Evolutionary conservation across 1,140 invertebrate genomes (phyloP).

Genomic region (Psilanteris sp.): DNA sequence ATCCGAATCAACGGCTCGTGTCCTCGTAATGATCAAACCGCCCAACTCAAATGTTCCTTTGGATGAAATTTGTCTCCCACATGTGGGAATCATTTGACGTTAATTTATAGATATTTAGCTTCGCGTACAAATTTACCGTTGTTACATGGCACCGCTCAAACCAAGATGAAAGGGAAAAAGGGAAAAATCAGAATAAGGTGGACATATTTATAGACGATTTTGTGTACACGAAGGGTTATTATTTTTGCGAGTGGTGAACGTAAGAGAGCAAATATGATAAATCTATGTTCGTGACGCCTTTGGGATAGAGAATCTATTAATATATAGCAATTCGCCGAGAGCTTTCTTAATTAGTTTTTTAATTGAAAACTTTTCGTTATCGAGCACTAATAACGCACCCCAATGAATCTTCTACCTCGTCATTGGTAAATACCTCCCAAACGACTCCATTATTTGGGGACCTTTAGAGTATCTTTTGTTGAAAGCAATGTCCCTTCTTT

Average conservation of each 20-base stretch:
- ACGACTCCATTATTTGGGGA: slow-evolving; percentile 36
- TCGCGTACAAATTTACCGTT: slow-evolving; percentile 48
- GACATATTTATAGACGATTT: slow-evolving; percentile 54
- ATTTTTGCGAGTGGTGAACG: slow-evolving; percentile 17
- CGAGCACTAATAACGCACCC: slow-evolving; percentile 16
- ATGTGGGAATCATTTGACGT: slow-evolving; percentile 42
- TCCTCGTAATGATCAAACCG: slow-evolving; percentile 44
- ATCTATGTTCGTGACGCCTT: slow-evolving; percentile 11
- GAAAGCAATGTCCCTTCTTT: slow-evolving; percentile 31
- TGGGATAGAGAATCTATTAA: slow-evolving; percentile 27
- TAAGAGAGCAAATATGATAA: slow-evolving; percentile 43
- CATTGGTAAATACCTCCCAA: slow-evolving; percentile 12
- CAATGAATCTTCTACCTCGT: slow-evolving; percentile 12
- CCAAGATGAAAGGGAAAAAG: slow-evolving; percentile 47
- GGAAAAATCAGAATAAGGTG: slow-evolving; percentile 6
- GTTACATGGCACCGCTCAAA: slow-evolving; percentile 5
- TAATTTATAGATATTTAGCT: slow-evolving; percentile 40
- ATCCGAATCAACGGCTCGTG: slow-evolving; percentile 24
- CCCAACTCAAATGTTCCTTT: slow-evolving; percentile 12
- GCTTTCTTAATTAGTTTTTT: slow-evolving; percentile 23
- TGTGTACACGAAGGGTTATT: slow-evolving; percentile 28
- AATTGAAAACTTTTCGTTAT: slow-evolving; percentile 21
- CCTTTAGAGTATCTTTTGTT: slow-evolving; percentile 33
- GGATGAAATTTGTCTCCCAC: slow-evolving; percentile 39
- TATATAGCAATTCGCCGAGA: background rate